Base-by-base conservation (phyloP, 1,140 invertebrate species). In the Dufourea novaeangliae region DNA sequence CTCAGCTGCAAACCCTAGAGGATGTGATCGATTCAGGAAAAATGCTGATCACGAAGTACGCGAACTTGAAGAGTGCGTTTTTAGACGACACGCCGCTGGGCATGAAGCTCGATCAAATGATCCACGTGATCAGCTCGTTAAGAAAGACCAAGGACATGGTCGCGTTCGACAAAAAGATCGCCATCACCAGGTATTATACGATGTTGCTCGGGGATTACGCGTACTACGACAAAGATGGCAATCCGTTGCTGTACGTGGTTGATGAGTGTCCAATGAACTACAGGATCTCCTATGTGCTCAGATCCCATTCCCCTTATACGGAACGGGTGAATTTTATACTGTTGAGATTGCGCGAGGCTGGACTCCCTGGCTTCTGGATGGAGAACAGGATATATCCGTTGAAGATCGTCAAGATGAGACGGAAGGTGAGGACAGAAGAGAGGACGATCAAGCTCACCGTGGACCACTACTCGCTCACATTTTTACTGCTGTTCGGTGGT, bases 21-120 rank as follows among this genome's bases (percentile, higher is more conserved):
- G 79, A 88, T 10, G 78, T 90, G 20, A 54, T 77, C 0, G n/a
- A 82, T 10, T 71, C 84, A 0, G 86, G 86, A n/a, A n/a, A 83
- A 0, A 63, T 70, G 0, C 71, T 90, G 20, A 32, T 87, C 39
- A 88, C 89, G 1, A 90, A 85, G 32, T 90, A 89, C 34, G n/a
- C 62, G 1, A 88, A 89, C 37, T 2, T 90, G 20, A 84, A 80
- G 59, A 75, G 74, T 32, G 79, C 63, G 0, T 88, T 88, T 25
- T 27, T 44, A 11, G 66, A 56, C 6, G 78, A 80, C 22, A 64
- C 67, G 0, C 44, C 72, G 5, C 3, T 82, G 20, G 75, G 67
- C 14, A 69, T 11, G 0, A 75, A 57, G 7, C 54, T 86, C 39
- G 41, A 1, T 0, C 25, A 56, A 10, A 83, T 68, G 56, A 64